These are phyloP conservation scores for Operophtera brumata DNA, from an alignment of 2,888 invertebrate species.

Conservation along the genomic window DNA sequence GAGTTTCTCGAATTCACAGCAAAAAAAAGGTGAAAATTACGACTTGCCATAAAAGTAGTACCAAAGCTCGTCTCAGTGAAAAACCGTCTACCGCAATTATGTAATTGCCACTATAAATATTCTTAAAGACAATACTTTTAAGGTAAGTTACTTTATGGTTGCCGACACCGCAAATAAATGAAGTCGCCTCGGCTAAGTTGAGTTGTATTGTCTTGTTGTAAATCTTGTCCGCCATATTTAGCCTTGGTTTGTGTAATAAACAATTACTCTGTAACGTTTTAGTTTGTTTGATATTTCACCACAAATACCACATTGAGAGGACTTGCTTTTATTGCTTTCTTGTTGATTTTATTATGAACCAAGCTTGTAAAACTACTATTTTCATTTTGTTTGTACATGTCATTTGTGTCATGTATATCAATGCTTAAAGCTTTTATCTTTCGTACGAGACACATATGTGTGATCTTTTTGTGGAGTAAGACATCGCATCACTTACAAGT, in stretches of 20 bases:
- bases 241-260: constrained; percentile 37
- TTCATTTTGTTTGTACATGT: not conserved
- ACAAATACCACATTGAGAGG: constrained; percentile 2
- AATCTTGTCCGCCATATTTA: constrained; percentile 47
- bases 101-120: constrained; percentile 67
- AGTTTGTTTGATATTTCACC: constrained; percentile 12
- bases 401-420: constrained; percentile 1
- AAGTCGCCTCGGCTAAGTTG: constrained; percentile 38
- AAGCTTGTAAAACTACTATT: constrained; percentile 2
- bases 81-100: constrained; percentile 67
- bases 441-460: constrained; percentile 46
- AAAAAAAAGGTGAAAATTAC: constrained; percentile 60
- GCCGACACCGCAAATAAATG: constrained; percentile 67
- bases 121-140: constrained; percentile 56
- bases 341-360: not conserved
- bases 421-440: constrained; percentile 18
- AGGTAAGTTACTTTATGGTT: constrained; percentile 54
- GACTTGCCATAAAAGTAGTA: constrained; percentile 58
- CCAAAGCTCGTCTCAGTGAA: constrained; percentile 45
- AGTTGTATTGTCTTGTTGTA: constrained; percentile 36
- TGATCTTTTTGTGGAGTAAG: constrained; percentile 72
- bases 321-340: constrained; percentile 4
- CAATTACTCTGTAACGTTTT: constrained; percentile 21
- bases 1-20: constrained; percentile 49
- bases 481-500: constrained; percentile 61